Conservation (phyloP, 2,113 vertebrate species). For the Cinclus mexicanus region DNA sequence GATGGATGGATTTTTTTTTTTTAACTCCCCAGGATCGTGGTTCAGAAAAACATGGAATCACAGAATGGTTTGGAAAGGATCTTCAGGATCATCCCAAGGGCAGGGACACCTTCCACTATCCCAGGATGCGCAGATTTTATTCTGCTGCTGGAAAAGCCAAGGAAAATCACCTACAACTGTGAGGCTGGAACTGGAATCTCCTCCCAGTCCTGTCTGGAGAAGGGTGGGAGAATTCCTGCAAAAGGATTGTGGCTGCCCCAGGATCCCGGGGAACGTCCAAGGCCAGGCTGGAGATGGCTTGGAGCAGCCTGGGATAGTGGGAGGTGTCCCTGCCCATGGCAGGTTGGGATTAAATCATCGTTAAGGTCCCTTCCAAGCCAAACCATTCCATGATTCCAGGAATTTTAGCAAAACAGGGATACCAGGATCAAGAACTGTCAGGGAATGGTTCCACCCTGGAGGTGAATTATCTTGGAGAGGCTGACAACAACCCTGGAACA, state of each 20-base stretch:
- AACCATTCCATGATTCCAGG: not conserved
- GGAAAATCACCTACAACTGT: not conserved
- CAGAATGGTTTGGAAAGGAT: not conserved
- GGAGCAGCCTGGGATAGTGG: not conserved
- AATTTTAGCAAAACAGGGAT: not conserved
- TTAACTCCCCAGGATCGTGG: fast-evolving
- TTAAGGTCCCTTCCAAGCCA: not conserved
- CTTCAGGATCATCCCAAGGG: not conserved
- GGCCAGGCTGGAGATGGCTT: not conserved
- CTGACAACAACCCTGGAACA: not conserved
- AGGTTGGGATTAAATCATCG: not conserved
- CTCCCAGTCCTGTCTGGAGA: not conserved
- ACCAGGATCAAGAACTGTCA: fast-evolving
- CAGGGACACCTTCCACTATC: not conserved
- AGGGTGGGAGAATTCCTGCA: not conserved
- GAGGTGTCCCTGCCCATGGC: not conserved
- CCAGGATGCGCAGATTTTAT: not conserved
- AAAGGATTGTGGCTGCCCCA: not conserved
- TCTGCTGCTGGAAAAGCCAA: not conserved
- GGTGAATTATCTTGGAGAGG: not conserved
- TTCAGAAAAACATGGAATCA: not conserved
- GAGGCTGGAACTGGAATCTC: not conserved
- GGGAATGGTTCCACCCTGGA: not conserved
- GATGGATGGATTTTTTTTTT: not conserved
- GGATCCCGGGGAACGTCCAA: not conserved